phyloP scores from a whole-genome alignment of 2,888 invertebrate genomes.

The Tetanocera ferruginea region DNA sequence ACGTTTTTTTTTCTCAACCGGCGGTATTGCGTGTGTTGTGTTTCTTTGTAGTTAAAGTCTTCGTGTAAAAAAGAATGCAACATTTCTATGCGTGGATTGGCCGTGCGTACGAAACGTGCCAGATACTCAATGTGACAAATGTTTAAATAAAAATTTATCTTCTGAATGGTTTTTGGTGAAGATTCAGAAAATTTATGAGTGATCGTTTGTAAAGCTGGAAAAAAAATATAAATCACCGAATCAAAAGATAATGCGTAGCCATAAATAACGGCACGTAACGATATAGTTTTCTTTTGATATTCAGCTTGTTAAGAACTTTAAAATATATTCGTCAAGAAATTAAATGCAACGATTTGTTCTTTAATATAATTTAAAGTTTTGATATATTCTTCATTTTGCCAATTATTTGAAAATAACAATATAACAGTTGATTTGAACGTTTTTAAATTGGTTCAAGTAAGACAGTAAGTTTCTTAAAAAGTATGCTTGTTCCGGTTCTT shows the following conservation, averaged over 20 bases:
- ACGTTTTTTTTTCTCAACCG: conserved; percentile 43
- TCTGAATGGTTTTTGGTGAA: neutral
- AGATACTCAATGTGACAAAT: neutral
- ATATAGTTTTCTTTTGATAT: too few species aligned
- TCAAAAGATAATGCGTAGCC: conserved; percentile 28
- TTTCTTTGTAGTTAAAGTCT: neutral
- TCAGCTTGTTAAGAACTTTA: too few species aligned
- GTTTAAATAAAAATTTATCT: neutral
- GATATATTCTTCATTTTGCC: too few species aligned
- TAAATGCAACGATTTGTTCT: too few species aligned
- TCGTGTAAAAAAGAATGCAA: neutral
- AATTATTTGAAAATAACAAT: too few species aligned
- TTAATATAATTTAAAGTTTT: too few species aligned
- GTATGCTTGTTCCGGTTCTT: too few species aligned
- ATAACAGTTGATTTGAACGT: too few species aligned
- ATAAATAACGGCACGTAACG: conserved; percentile 25
- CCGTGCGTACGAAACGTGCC: conserved; percentile 40
- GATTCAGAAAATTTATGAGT: conserved; percentile 29
- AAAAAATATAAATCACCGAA: conserved; percentile 12
- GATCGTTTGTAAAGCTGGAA: neutral
- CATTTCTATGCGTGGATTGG: conserved; percentile 16
- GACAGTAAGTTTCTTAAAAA: too few species aligned
- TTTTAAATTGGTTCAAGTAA: too few species aligned
- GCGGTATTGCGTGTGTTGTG: neutral
- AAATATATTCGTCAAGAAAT: too few species aligned